Evolutionary conservation across 2,113 vertebrate species (phyloP), one percentile per base, ranked within the genome.

Genomic region (Sturnira hondurensis): DNA sequence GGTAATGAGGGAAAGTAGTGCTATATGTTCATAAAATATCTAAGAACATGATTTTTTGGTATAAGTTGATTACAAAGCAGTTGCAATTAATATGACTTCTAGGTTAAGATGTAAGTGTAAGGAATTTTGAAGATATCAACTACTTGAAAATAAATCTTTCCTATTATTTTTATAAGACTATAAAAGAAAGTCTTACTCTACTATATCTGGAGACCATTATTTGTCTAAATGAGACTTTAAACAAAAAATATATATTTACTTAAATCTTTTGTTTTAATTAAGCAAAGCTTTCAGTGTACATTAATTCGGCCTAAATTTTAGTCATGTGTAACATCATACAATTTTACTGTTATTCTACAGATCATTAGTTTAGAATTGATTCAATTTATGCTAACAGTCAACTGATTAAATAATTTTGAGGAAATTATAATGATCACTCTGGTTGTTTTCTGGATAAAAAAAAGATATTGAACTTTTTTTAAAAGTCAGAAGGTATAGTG

Each of bases 201-300:
- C 20, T 67, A 54, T 65, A 36, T 38, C 41, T 31, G 43, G 16
- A 94, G 24, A 83, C 4, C 22, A 82, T 82, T 86, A 19, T 24
- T 84, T 70, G 38, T 88, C 67, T 87, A 19, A 26, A 84, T 87
- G 16, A 76, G 11, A 61, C 31, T 41, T 82, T 2, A 71, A 68
- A 80, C 41, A 43, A 91, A 45, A 89, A 67, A 88, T 4, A 41
- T 36, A 28, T 28, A 63, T 45, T 70, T 94, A 96, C 58, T 92
- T 93, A 93, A 93, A 92, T 16, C 7, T 71, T 96, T 41, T 24
- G 24, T 36, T 91, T 96, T 81, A 94, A 90, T 93, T 93, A 89
- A 85, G 50, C 4, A 90, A 93, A 91, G 41, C 43, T 94, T 91
- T 91, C 61, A 68, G 36, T 43, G 11, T 33, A 68, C 85, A 95